phyloP scores from a whole-genome alignment of 2,797 vertebrate species.

The Tokudaia muenninki region DNA sequence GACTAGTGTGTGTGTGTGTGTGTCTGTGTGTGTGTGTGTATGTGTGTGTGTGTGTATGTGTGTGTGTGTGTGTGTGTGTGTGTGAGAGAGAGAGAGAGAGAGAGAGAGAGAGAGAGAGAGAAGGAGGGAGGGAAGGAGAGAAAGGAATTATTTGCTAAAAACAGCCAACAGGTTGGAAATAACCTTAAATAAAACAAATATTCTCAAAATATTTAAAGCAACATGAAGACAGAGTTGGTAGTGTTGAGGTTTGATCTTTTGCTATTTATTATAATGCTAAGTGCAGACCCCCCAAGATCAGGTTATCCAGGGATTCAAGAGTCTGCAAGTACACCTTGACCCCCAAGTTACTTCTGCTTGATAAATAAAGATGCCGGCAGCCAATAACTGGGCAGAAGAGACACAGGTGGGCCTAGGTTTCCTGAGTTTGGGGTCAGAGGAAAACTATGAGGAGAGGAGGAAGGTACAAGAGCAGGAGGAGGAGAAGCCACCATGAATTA shows the following conservation, averaged over 20 bases:
- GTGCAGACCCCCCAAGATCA: too few species aligned
- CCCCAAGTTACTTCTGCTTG: neutral
- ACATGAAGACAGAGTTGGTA: neutral
- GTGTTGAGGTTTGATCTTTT: neutral
- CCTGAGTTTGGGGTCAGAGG: neutral
- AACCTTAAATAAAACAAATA: neutral
- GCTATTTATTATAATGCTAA: neutral
- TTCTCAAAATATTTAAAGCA: neutral
- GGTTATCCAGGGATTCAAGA: neutral
- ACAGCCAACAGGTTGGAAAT: neutral
- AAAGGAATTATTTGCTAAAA: neutral
- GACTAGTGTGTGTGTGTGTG: neutral
- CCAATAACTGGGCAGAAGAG: neutral
- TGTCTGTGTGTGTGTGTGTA: neutral
- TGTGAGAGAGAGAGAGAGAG: too few species aligned
- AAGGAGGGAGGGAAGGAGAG: too few species aligned
- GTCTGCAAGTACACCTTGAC: neutral
- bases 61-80: too few species aligned
- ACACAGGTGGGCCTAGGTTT: neutral
- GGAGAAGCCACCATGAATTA: too few species aligned
- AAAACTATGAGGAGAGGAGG: neutral
- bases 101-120: too few species aligned
- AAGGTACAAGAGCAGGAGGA: neutral
- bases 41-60: neutral
- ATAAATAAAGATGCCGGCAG: neutral